Conservation (phyloP, 2,888 invertebrate species). For the Cenopis cana region DNA sequence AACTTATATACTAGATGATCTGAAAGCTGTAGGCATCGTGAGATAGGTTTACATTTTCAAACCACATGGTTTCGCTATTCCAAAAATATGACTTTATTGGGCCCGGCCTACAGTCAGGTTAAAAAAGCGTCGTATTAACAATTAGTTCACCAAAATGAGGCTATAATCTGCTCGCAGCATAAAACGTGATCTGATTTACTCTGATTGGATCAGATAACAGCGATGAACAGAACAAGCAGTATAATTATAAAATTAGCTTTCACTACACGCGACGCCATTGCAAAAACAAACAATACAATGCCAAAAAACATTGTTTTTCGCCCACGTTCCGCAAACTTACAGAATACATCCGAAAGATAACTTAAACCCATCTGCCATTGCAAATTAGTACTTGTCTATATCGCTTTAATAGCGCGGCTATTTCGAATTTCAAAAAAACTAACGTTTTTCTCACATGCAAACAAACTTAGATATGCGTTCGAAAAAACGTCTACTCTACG, state of each 20-base stretch:
- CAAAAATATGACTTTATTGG: no score
- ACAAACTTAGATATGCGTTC: conserved; percentile 2
- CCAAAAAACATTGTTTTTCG: conserved; percentile 34
- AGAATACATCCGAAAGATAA: background rate
- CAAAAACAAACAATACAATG: conserved; percentile 36
- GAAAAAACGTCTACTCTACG: background rate
- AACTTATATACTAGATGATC: no score
- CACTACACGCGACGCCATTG: conserved; percentile 34
- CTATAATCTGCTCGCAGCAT: background rate
- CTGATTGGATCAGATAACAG: conserved; percentile 13
- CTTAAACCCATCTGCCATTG: background rate
- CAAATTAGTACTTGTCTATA: background rate
- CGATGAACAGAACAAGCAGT: conserved; percentile 14
- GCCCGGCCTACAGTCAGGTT: no score
- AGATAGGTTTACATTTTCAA: no score
- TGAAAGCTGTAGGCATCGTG: no score
- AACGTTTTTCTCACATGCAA: conserved; percentile 16
- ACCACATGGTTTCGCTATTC: no score
- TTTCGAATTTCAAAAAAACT: conserved; percentile 16
- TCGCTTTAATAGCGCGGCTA: background rate
- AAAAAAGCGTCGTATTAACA: no score
- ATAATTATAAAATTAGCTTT: conserved; percentile 39
- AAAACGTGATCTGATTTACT: background rate
- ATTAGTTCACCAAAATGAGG: background rate
- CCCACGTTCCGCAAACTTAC: conserved; percentile 17